Evolutionary conservation across 2,113 vertebrate genomes (phyloP).

Genomic region (Mirounga angustirostris): DNA sequence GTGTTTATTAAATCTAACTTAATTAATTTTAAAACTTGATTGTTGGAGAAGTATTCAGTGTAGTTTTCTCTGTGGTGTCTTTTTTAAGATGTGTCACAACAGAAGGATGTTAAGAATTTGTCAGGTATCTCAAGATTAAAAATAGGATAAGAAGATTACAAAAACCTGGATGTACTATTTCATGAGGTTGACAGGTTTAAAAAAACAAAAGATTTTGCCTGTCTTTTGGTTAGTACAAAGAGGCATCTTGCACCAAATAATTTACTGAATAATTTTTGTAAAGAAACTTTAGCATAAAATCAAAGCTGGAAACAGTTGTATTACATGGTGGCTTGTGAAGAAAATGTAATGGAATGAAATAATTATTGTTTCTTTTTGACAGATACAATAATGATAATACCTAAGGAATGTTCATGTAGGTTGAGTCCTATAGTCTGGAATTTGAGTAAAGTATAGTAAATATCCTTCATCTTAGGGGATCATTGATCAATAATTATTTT

Average conservation of each 20-base stretch:
- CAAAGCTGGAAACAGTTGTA: constrained; percentile 14
- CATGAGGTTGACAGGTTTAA: constrained; percentile 28
- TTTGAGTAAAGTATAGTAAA: not conserved
- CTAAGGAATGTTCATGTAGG: constrained; percentile 24
- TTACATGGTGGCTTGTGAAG: not conserved
- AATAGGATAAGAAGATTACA: constrained; percentile 64
- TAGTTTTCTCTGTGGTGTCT: constrained; percentile 41
- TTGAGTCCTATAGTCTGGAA: constrained; percentile 27
- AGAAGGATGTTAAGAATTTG: constrained; percentile 38
- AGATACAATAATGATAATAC: not conserved
- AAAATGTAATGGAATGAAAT: constrained; percentile 35
- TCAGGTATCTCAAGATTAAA: constrained; percentile 67
- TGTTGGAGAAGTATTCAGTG: not conserved
- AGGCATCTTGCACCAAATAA: constrained; percentile 20
- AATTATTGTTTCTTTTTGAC: constrained; percentile 31
- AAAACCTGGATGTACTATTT: not conserved
- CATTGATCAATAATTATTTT: not conserved
- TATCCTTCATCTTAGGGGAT: not conserved
- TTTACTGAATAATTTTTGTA: constrained; percentile 53
- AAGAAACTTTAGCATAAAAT: constrained; percentile 37
- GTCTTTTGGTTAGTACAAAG: constrained; percentile 57
- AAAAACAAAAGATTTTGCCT: not conserved
- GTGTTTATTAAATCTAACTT: not conserved
- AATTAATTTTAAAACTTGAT: constrained; percentile 39
- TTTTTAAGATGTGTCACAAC: constrained; percentile 55